Conservation (phyloP, 2,888 invertebrate genomes). For the Nebria salina region DNA sequence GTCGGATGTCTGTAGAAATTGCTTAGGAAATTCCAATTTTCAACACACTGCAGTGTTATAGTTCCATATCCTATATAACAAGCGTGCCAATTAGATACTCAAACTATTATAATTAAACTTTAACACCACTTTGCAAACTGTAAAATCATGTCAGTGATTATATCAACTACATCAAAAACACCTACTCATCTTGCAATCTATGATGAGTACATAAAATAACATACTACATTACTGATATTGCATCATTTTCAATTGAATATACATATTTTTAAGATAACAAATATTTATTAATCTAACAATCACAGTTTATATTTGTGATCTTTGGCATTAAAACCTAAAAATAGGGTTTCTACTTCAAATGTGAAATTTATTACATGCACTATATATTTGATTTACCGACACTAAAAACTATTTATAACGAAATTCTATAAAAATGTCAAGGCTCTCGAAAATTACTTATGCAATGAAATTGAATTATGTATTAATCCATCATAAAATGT, state of each 20-base stretch:
- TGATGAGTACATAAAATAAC: no score
- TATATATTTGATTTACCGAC: neutral
- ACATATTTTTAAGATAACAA: no score
- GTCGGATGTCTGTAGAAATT: slow-evolving; percentile 3
- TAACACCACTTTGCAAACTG: no score
- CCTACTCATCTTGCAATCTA: no score
- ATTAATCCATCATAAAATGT: neutral
- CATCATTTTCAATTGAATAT: no score
- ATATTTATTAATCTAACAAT: no score
- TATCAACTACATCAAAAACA: no score
- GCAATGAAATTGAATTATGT: neutral
- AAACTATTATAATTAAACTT: no score
- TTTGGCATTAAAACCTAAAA: neutral
- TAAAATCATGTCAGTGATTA: no score
- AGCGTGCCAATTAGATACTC: neutral
- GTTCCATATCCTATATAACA: neutral
- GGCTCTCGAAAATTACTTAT: neutral
- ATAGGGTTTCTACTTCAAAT: neutral
- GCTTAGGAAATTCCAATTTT: slow-evolving; percentile 13
- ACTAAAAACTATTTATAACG: neutral
- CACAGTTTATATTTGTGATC: neutral
- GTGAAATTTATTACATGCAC: neutral
- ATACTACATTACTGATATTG: no score
- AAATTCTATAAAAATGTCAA: neutral
- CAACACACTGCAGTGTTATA: neutral